Conservation (phyloP, 2,888 invertebrate species). For the Pogonocherus hispidulus region DNA sequence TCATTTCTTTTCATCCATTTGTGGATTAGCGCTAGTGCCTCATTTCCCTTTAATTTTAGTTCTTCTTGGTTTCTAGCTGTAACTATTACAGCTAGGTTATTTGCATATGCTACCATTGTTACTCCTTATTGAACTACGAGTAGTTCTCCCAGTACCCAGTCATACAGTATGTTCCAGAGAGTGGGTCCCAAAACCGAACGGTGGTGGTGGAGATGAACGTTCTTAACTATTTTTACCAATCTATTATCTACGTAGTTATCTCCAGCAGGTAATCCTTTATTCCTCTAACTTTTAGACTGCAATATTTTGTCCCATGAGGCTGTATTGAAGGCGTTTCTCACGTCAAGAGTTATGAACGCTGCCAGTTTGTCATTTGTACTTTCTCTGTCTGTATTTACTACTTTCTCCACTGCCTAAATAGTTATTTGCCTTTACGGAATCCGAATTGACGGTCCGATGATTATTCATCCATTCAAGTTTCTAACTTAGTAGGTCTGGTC, state of each 20-base stretch:
- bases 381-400: no score
- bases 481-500: no score
- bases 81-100: conserved; percentile 35
- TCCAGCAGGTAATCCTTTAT: conserved; percentile 9
- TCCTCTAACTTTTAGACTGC: conserved; percentile 1
- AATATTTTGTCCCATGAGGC: conserved; percentile 35
- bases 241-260: conserved; percentile 29
- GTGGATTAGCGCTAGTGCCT: background rate
- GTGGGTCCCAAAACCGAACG: conserved; percentile 39
- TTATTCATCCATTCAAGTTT: no score
- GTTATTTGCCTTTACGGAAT: background rate
- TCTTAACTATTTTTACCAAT: background rate
- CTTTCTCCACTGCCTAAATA: no score
- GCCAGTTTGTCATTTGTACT: no score
- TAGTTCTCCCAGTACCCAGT: conserved; percentile 26
- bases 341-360: no score
- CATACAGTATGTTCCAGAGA: conserved; percentile 31
- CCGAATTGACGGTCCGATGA: background rate
- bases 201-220: conserved; percentile 10
- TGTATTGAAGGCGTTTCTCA: no score
- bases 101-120: conserved; percentile 31
- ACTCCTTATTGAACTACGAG: conserved; percentile 5
- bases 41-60: background rate
- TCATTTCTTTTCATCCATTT: no score
- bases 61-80: background rate